Evolutionary conservation across 2,888 invertebrate genomes (phyloP).

Genomic region (Mimas tiliae): DNA sequence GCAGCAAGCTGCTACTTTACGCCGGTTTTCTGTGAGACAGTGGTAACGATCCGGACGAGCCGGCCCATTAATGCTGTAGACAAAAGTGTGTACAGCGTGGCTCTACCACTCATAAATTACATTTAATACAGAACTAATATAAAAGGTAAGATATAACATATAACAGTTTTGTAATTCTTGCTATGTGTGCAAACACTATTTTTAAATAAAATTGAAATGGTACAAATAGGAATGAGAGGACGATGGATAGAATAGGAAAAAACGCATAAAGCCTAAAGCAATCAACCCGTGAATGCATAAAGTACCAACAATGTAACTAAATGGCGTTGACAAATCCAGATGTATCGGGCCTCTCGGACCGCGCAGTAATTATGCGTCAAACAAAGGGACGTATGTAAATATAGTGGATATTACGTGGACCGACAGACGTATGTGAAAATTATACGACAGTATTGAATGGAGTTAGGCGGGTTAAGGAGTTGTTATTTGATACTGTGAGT

Average conservation of each 20-base stretch:
- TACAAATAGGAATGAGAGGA: background rate
- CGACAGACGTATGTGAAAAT: slow-evolving; percentile 81
- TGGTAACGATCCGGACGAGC: too few relatives aligned
- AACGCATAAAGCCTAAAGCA: slow-evolving; percentile 18
- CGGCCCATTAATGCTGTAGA: too few relatives aligned
- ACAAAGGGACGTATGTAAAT: slow-evolving; percentile 78
- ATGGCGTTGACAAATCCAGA: slow-evolving; percentile 65
- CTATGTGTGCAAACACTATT: too few relatives aligned
- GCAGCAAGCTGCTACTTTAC: too few relatives aligned
- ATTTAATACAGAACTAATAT: too few relatives aligned
- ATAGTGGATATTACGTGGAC: slow-evolving; percentile 72
- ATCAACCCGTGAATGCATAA: slow-evolving; percentile 16
- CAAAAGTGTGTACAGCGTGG: too few relatives aligned
- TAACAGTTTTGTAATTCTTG: too few relatives aligned
- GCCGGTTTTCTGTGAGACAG: too few relatives aligned
- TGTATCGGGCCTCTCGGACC: slow-evolving; percentile 54
- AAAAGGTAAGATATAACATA: too few relatives aligned
- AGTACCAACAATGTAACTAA: slow-evolving; percentile 46
- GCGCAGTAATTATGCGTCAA: slow-evolving; percentile 72
- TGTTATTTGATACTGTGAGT: slow-evolving; percentile 34
- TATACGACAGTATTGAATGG: slow-evolving; percentile 64
- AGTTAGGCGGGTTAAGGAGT: slow-evolving; percentile 39
- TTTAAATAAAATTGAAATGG: background rate
- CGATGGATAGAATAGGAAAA: background rate
- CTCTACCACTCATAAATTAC: too few relatives aligned